These are phyloP conservation scores for Heteromyza rotundicornis DNA, from an alignment of 2,888 invertebrate genomes.

Conservation along the genomic window DNA sequence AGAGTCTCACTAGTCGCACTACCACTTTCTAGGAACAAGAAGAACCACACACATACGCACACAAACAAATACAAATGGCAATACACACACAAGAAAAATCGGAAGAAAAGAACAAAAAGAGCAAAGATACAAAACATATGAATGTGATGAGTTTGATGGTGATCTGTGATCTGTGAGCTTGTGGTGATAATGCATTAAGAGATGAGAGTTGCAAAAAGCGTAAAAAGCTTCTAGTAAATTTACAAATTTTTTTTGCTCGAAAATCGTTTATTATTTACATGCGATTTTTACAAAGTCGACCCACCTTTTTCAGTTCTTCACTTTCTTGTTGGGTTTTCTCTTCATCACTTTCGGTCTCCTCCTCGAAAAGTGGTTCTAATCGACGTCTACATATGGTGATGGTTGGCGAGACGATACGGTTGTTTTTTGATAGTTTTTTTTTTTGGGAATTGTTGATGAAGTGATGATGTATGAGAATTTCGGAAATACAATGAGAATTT, in stretches of 20 bases:
- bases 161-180: background rate
- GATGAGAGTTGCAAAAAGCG: background rate
- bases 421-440: background rate
- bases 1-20: conserved; percentile 63
- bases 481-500: conserved; percentile 4
- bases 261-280: conserved; percentile 18
- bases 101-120: conserved; percentile 20
- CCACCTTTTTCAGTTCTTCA: conserved; percentile 62
- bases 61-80: conserved; percentile 24
- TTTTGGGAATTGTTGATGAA: conserved; percentile 10
- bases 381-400: conserved; percentile 68
- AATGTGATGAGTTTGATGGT: conserved; percentile 22
- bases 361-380: conserved; percentile 82
- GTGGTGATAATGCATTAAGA: background rate
- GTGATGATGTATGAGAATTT: conserved; percentile 21
- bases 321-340: conserved; percentile 62
- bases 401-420: conserved; percentile 23
- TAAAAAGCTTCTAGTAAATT: conserved; percentile 4
- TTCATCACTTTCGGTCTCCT: conserved; percentile 76
- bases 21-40: conserved; percentile 55
- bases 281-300: conserved; percentile 50
- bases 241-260: conserved; percentile 6
- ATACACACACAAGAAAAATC: conserved; percentile 12
- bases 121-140: conserved; percentile 35
- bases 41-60: conserved; percentile 20